Evolutionary conservation across 1,140 invertebrate genomes (phyloP).

Genomic region (Leptopilina clavipes): DNA sequence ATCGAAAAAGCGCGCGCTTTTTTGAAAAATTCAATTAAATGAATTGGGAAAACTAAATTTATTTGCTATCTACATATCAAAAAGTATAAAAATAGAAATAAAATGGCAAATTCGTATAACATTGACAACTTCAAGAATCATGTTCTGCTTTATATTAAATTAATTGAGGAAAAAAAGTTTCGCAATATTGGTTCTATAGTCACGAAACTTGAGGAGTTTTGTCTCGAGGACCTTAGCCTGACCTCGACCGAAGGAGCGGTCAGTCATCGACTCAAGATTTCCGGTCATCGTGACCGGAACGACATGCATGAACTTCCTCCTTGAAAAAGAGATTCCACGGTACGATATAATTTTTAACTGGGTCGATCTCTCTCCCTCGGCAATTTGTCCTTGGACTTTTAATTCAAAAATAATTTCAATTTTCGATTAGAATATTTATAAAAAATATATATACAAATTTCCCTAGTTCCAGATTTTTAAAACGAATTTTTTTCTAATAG

Average conservation of each 20-base stretch:
- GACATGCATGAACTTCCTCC: slow-evolving; percentile 28
- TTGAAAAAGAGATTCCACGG: background rate
- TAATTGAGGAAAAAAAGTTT: background rate
- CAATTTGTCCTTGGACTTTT: background rate
- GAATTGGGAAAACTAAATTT: too few species aligned
- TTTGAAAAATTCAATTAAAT: too few species aligned
- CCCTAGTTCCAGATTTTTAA: too few species aligned
- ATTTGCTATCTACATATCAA: too few species aligned
- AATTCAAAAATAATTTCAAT: background rate
- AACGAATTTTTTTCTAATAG: too few species aligned
- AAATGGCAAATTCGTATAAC: too few species aligned
- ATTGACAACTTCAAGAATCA: background rate
- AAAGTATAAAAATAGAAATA: too few species aligned
- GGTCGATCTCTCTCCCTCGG: slow-evolving; percentile 7
- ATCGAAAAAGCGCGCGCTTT: too few species aligned
- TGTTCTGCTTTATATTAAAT: background rate
- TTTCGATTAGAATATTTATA: background rate
- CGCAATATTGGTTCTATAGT: background rate
- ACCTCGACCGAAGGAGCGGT: slow-evolving; percentile 17
- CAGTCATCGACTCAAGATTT: slow-evolving; percentile 20
- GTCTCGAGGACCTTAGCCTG: background rate
- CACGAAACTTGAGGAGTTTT: background rate
- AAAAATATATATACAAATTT: background rate
- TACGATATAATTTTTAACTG: slow-evolving; percentile 27
- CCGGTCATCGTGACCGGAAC: slow-evolving; percentile 29